phyloP scores from a whole-genome alignment of 2,888 invertebrate species.

The Xanthia togata region DNA sequence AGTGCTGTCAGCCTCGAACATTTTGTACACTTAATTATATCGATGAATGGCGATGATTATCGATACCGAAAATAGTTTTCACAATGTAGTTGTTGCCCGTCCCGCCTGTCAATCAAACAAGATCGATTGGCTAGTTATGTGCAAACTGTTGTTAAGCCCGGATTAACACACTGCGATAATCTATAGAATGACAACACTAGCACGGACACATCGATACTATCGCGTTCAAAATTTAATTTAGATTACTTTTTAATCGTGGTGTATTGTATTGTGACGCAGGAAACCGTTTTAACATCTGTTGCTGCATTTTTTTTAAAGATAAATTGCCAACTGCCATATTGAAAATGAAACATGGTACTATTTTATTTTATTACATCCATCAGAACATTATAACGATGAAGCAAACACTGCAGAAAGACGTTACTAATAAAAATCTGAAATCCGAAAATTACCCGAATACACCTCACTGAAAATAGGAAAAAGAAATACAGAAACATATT shows the following conservation, averaged over 20 bases:
- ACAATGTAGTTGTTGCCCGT: constrained; percentile 66
- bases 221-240: constrained; percentile 56
- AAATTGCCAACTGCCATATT: background rate
- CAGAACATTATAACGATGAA: background rate
- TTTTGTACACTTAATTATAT: constrained; percentile 44
- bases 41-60: constrained; percentile 42
- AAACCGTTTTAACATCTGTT: constrained; percentile 31
- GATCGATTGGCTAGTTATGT: constrained; percentile 80
- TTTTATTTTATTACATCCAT: background rate
- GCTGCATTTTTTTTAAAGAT: background rate
- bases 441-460: background rate
- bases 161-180: constrained; percentile 78
- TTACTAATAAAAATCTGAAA: background rate
- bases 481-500: background rate
- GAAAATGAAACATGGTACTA: no score
- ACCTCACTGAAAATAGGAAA: background rate
- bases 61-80: constrained; percentile 58
- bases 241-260: constrained; percentile 30
- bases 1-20: constrained; percentile 29
- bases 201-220: constrained; percentile 74
- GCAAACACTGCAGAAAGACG: background rate
- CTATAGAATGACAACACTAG: constrained; percentile 77
- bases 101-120: constrained; percentile 78
- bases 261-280: constrained; percentile 31
- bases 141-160: constrained; percentile 82